Evolutionary conservation across 1,140 invertebrate species (phyloP), one percentile per base, ranked within the genome.

Genomic region (Cotesia chilonis): DNA sequence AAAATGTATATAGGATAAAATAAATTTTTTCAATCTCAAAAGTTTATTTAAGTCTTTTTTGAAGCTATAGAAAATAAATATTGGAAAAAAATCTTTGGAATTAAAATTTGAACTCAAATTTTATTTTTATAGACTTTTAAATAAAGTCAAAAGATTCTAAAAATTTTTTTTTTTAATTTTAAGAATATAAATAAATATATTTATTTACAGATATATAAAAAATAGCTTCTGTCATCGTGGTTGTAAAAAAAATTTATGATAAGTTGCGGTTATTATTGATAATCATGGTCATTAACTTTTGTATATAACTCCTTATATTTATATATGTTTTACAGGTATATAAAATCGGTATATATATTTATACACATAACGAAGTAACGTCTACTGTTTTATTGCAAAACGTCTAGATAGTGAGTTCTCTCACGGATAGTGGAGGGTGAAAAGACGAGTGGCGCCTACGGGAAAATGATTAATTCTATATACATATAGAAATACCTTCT

Each of bases 251-350:
- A 75, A 38, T 68, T 35, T 51, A 71, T 70, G 70, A 73, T 77
- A 79, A 77, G 63, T 71, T 17, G 71, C 38, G 54, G 68, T 72
- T 63, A 77, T 80, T 76, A 74, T 73, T 79, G 79, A 77, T 80
- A 74, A 80, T 80, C 77, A 74, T 70, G 60, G 61, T 76, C 73
- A 79, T 77, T 80, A 79, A 79, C 63, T 73, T 64, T 71, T 79
- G 77, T 64, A 55, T 20, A 36, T 65, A 55, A 28, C 5, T 67
- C 35, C 41, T 38, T 17, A 36, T 36, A 60, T 59, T 28, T 38
- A 12, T 20, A 10, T 41, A 37, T 41, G 57, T 28, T 4, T 4
- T 66, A 35, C 37, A 67, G 4, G n/a, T 54, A 66, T 60, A 47
- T 59, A 59, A 54, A n/a, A 28, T 68, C 38, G 14, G n/a, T 41